Evolutionary conservation across 2,113 vertebrate species (phyloP), one percentile per base, ranked within the genome.

Genomic region (Oxyura jamaicensis): DNA sequence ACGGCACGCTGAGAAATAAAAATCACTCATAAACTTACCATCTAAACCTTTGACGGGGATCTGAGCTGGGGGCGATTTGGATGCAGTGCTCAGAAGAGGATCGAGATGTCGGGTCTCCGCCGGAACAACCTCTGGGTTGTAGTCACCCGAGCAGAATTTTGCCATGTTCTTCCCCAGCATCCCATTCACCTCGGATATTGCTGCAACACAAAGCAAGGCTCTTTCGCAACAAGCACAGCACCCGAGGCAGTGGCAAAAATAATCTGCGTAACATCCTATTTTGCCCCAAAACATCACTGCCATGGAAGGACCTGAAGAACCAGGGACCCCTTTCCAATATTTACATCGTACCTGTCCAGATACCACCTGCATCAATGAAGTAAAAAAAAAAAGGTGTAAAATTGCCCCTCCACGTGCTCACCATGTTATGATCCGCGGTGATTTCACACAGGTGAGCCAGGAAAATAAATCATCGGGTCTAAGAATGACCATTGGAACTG

Each of bases 121-220:
- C 3, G 98, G 95, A 81, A 98, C 22, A 5, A 72, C 93, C 16
- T 97, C 98, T 3, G 97, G 95, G 81, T 95, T 92, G 15, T 97
- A 92, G 44, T 98, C 97, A 19, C 99, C 99, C 1, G 97, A 97
- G 89, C 98, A 98, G 94, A 99, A 99, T 63, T 97, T 98, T 18
- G 95, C 81, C 97, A 99, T 97, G 55, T 98, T 98, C 95, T 98
- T 98, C 44, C 97, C 97, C 92, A 99, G 90, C 88, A 98, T 97
- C 35, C 97, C 96, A 2, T 90, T 98, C 93, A 99, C 98, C 83
- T 99, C 99, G 1, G 90, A 94, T 80, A 99, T 95, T 1, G 98
- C 99, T 99, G 97, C 65, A 44, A 66, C n/a, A 83, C 18, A 86
- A 44, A 42, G 33, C 79, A 3, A 52, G 42, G 4, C 2, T 4